Conservation (phyloP, 2,113 vertebrate genomes). For the Donacobius atricapilla region DNA sequence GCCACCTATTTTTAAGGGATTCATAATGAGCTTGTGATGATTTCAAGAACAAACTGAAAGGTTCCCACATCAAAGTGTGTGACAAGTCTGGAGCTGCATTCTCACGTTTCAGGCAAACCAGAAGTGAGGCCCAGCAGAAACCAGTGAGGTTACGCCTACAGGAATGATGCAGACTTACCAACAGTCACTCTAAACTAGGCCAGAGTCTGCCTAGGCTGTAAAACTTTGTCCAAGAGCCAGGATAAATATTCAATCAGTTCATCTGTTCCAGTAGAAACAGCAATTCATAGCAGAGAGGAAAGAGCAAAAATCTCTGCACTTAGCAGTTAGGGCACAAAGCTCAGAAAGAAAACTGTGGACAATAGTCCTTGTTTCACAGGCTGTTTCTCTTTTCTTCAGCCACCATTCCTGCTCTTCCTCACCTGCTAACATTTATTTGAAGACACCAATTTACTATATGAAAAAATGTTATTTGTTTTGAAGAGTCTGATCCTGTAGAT, state of each 20-base stretch:
- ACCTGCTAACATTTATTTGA: neutral
- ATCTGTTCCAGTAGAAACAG: neutral
- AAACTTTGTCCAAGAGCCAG: neutral
- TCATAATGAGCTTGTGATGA: neutral
- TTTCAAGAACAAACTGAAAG: neutral
- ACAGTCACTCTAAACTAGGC: neutral
- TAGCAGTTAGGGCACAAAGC: neutral
- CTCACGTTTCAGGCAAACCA: neutral
- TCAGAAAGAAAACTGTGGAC: neutral
- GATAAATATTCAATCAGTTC: neutral
- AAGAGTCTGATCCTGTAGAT: neutral
- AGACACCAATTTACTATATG: neutral
- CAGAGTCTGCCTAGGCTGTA: neutral
- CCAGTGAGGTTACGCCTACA: neutral
- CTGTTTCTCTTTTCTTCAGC: neutral
- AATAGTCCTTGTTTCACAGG: neutral
- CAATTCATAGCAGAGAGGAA: neutral
- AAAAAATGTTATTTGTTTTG: neutral
- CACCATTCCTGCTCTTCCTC: neutral
- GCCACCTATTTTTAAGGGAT: neutral
- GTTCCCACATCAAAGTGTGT: neutral
- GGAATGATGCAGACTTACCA: neutral
- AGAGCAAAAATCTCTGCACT: neutral
- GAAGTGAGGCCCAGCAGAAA: neutral
- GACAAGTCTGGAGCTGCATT: neutral